Evolutionary conservation across 1,140 invertebrate genomes (phyloP).

Genomic region (Pemphigus obesinymphae): DNA sequence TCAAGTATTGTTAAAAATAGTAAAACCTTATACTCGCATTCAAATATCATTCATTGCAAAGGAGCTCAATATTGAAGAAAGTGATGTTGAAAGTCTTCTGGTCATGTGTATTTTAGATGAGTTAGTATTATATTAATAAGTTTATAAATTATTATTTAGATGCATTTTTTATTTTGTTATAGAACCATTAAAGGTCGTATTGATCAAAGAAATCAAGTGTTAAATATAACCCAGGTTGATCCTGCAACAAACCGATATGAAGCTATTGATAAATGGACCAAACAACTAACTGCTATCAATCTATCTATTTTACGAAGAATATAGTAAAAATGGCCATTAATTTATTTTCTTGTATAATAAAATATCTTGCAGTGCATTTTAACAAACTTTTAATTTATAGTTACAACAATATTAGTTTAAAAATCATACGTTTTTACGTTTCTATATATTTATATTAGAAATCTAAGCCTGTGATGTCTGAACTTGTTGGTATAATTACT

Average conservation of each 20-base stretch:
- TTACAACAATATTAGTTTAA: too few species aligned
- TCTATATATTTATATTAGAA: too few species aligned
- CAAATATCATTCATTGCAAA: constrained; percentile 97
- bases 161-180: constrained; percentile 46
- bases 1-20: constrained; percentile 93
- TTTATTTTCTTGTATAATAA: too few species aligned
- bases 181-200: constrained; percentile 95
- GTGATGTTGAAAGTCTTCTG: constrained; percentile 92
- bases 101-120: constrained; percentile 99
- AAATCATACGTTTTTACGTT: too few species aligned
- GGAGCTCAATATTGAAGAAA: constrained; percentile 92
- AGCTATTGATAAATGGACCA: constrained; percentile 94
- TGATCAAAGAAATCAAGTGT: constrained; percentile 93
- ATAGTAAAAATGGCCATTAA: constrained; percentile 49
- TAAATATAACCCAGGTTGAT: constrained; percentile 79
- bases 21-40: constrained; percentile 96
- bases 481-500: too few species aligned
- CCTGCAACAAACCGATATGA: constrained; percentile 80
- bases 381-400: too few species aligned
- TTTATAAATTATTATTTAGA: background rate
- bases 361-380: too few species aligned
- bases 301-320: constrained; percentile 84
- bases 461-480: too few species aligned
- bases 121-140: constrained; percentile 54
- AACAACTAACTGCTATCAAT: constrained; percentile 82